These are phyloP conservation scores for Amia ocellicauda DNA, from an alignment of 2,113 vertebrate genomes.

Conservation along the genomic window DNA sequence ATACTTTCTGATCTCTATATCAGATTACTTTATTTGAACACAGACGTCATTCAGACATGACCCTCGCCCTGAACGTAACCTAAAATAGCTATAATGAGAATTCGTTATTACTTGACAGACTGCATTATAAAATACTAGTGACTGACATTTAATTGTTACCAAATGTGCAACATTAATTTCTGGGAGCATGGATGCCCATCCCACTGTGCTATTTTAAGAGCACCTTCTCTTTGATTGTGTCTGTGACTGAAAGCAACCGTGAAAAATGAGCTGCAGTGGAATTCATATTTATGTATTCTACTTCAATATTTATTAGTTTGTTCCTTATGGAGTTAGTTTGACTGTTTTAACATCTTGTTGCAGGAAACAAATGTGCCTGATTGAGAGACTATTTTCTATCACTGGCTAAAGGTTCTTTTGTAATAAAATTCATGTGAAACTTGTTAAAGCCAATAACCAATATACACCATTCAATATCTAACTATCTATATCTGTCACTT, in stretches of 20 bases:
- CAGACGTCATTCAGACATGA: constrained; percentile 41
- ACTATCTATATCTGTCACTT: too few species aligned
- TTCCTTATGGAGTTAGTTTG: too few species aligned
- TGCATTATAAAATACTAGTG: constrained; percentile 45
- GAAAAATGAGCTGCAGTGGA: too few species aligned
- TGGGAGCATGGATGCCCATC: constrained; percentile 37
- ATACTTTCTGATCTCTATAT: constrained; percentile 55
- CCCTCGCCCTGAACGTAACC: constrained; percentile 52
- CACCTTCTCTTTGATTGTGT: constrained; percentile 34
- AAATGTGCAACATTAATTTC: constrained; percentile 51
- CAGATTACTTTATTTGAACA: constrained; percentile 55
- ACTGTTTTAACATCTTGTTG: too few species aligned
- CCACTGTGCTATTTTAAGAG: constrained; percentile 27
- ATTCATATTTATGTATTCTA: too few species aligned
- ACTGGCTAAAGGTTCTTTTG: too few species aligned
- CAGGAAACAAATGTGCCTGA: too few species aligned
- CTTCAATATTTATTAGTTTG: too few species aligned
- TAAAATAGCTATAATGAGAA: constrained; percentile 62
- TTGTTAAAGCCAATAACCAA: too few species aligned
- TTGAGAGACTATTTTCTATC: too few species aligned
- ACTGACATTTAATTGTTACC: constrained; percentile 63
- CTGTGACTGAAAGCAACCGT: constrained; percentile 45
- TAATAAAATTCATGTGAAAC: too few species aligned
- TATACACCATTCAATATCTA: too few species aligned
- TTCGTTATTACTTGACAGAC: constrained; percentile 58